Evolutionary conservation across 2,888 invertebrate genomes (phyloP), one percentile per base, ranked within the genome.

Genomic region (Schizotus pectinicornis): DNA sequence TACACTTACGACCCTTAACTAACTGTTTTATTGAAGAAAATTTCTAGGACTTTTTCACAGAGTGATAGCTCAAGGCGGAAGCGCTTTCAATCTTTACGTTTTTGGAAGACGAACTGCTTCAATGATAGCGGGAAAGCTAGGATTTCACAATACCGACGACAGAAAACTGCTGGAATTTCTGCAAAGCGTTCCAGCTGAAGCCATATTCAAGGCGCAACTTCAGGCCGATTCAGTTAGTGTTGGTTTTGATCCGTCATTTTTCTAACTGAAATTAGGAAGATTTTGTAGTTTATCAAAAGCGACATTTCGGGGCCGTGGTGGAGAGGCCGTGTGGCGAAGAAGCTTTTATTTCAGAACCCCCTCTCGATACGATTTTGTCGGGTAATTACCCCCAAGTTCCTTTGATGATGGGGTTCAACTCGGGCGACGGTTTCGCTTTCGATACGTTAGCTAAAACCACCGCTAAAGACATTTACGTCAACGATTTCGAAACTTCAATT

Each of bases 41-140:
- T 53, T 53, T 13, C 22, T 22, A 22, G 22, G 69, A 0, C 57
- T 74, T 7, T 74, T 74, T 50, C 69, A 73, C 38, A 71, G 67
- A 53, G 73, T 71, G 5, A 73, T 74, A 14, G 49, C 69, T 8
- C 73, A 74, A 63, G 74, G 74, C 55, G 74, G 73, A n/a, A 51
- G 56, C n/a, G 63, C 63, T 6, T 38, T 71, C 6, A 64, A 65
- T 36, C 58, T 65, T 6, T 72, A 72, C 68, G 60, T 63, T 11
- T 51, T 52, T 32, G 65, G 64, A 9, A 36, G 42, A 0, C 35
- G 22, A 32, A 46, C 39, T n/a, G 9, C 22, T 30, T 32, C 42
- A 38, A 8, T 11, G n/a, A 5, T 46, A 6, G 53, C 53, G 1
- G 6, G 9, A 13, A 11, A 33, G 5, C 12, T 53, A 34, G 33